Base-by-base conservation (phyloP, 2,113 vertebrate genomes). In the Boleophthalmus pectinirostris region DNA sequence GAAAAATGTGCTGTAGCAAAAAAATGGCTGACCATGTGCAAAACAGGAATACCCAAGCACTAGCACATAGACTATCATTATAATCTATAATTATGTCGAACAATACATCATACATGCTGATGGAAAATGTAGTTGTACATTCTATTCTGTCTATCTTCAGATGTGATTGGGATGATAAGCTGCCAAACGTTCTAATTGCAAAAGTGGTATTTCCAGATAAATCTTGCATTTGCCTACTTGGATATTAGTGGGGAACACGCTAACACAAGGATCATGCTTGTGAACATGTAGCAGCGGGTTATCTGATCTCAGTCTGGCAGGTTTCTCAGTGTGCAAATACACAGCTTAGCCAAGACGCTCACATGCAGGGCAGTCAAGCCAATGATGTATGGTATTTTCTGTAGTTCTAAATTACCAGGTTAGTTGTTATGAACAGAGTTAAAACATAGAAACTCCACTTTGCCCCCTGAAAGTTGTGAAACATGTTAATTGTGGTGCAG, bases 191-290 rank as follows among this genome's bases (percentile, higher is more conserved):
- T 33, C 38, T 64, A 79, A n/a, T 14, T 68, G 51, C 9, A 70
- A 33, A 65, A 60, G 67, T 67, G 14, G 24, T 70, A 76, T 75
- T 68, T 70, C 25, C 38, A 57, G 56, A 23, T 69, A 76, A 82
- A 84, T 84, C 77, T 72, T 73, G 60, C 75, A 86, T 90, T 90
- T 86, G 70, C 81, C 82, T 74, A 68, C 72, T 86, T 85, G 69
- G 68, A 69, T 79, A 87, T 79, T 78, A 82, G 25, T 56, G 61
- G 23, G 54, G 71, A 60, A 64, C 72, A 74, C 25, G 56, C 64
- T 73, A 73, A 85, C 68, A 78, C 61, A 23, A 45, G 84, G 82
- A 84, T 87, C 76, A 77, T 10, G 65, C 70, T 67, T 77, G 64
- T 74, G 73, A 71, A 71, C 43, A 67, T 53, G 70, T 71, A 85